Evolutionary conservation across 2,888 invertebrate species (phyloP).

Genomic region (Chymomyza procnemis): DNA sequence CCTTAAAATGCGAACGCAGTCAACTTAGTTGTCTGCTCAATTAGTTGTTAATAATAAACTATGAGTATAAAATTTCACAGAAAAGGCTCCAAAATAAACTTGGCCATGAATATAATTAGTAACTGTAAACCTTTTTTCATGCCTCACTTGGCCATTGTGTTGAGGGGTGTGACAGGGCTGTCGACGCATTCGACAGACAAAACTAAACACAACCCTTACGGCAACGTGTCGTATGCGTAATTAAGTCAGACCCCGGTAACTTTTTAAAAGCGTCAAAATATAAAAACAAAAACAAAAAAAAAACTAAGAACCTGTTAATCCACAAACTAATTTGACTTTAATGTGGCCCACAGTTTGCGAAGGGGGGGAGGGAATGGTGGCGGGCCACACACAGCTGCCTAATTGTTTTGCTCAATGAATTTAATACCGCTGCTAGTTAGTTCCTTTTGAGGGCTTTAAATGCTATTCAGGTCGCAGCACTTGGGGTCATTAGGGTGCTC

Average conservation of each 20-base stretch:
- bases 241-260: slow-evolving; percentile 31
- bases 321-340: slow-evolving; percentile 62
- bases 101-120: slow-evolving; percentile 46
- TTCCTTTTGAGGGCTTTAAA: slow-evolving; percentile 53
- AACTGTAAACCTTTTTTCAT: slow-evolving; percentile 46
- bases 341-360: slow-evolving; percentile 23
- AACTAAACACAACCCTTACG: not conserved
- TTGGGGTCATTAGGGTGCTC: slow-evolving; percentile 41
- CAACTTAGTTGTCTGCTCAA: slow-evolving; percentile 24
- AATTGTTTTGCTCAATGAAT: slow-evolving; percentile 58
- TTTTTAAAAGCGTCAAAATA: slow-evolving; percentile 32
- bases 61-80: slow-evolving; percentile 26
- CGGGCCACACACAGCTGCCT: slow-evolving; percentile 26
- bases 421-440: slow-evolving; percentile 29
- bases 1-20: slow-evolving; percentile 22
- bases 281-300: slow-evolving; percentile 21
- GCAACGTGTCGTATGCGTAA: slow-evolving; percentile 53
- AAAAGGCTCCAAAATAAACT: slow-evolving; percentile 34
- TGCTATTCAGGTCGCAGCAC: slow-evolving; percentile 31
- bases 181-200: not conserved
- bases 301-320: slow-evolving; percentile 54
- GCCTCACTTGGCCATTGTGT: slow-evolving; percentile 28
- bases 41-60: slow-evolving; percentile 42
- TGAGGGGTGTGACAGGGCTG: slow-evolving; percentile 4
- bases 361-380: too few species aligned